Evolutionary conservation across 2,113 vertebrate species (phyloP), one percentile per base, ranked within the genome.

Genomic region (Halcyon senegalensis): DNA sequence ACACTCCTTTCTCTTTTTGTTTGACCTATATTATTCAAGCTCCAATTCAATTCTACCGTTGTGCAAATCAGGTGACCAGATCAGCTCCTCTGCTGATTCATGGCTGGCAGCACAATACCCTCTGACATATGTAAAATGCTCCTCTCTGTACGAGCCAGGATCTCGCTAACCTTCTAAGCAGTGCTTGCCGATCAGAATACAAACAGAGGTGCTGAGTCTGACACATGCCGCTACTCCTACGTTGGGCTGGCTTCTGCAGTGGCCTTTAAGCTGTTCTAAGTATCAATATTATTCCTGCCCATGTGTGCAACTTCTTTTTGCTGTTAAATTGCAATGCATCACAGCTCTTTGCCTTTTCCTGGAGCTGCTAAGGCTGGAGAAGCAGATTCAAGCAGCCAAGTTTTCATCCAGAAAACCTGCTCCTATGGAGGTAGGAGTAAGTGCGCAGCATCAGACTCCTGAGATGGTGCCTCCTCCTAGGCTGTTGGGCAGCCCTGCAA

Each of bases 11-110:
- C 43, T 56, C 20, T 43, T 59, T 90, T 82, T 82, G 33, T 80
- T 59, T 94, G 76, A 85, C 93, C 72, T 76, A 5, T 86, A 77
- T 89, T 89, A 80, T 77, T 96, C 86, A 86, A 76, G 50, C 68
- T 88, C 43, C n/a, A 68, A 11, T 89, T 94, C 48, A 90, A 12
- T 79, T 83, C 62, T 85, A 17, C 68, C 27, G 20, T 58, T 77
- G 89, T 95, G 67, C 78, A 92, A 88, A 85, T 90, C 58, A 12
- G 63, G 63, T 92, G 89, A 35, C 55, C 53, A 76, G 62, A 51
- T 62, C 51, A 17, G 76, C 48, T 89, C 8, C 24, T 78, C 27
- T 8, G 41, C 63, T 80, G 87, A 66, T 89, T 91, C 64, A 50
- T 48, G n/a, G 80, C 84, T 86, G 72, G 72, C 44, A 91, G 62